Conservation (phyloP, 2,888 invertebrate genomes). For the Dorcus hopei region DNA sequence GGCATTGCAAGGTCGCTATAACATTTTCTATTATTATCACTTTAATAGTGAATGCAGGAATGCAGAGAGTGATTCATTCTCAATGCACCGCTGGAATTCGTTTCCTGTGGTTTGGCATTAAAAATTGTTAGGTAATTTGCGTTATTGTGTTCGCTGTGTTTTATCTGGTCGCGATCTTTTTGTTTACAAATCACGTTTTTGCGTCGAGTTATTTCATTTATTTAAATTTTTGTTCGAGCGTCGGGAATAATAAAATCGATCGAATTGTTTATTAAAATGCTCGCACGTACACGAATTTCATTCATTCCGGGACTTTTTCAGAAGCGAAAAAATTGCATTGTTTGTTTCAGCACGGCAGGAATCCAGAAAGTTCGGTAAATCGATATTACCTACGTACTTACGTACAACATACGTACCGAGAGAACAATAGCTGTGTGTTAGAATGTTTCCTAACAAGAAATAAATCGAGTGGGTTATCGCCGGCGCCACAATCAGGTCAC, state of each 20-base stretch:
- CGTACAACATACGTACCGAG: not conserved
- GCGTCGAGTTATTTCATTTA: no score
- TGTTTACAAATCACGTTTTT: no score
- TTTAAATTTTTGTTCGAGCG: no score
- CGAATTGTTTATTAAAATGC: no score
- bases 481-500: slow-evolving; percentile 29
- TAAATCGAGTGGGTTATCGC: slow-evolving; percentile 18
- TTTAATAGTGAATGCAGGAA: slow-evolving; percentile 14
- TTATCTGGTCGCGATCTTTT: not conserved
- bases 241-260: no score
- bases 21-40: slow-evolving; percentile 17
- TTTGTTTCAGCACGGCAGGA: no score
- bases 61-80: slow-evolving; percentile 14
- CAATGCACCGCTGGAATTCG: slow-evolving; percentile 6
- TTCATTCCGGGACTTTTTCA: no score
- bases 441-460: slow-evolving; percentile 2
- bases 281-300: no score
- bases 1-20: slow-evolving; percentile 18
- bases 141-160: not conserved
- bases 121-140: not conserved
- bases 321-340: no score
- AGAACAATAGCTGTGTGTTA: not conserved
- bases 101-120: slow-evolving; percentile 4
- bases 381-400: no score
- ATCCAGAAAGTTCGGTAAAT: no score